Base-by-base conservation (phyloP, 2,797 vertebrate genomes). In the Australoheros facetus region DNA sequence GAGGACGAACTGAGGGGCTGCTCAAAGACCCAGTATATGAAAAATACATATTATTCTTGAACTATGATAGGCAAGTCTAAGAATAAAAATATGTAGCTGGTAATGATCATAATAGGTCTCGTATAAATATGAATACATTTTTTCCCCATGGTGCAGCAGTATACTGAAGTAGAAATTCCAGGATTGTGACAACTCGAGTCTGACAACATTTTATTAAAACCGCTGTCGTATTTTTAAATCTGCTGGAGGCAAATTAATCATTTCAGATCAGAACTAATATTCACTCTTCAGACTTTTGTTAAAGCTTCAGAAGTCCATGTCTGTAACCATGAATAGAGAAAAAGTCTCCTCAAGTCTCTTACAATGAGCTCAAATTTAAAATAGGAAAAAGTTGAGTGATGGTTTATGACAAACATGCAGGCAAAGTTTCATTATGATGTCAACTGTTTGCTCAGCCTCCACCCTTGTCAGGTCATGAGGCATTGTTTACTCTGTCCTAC, bases 401-500 rank as follows among this genome's bases (percentile, higher is more conserved):
- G 51, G 19, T 23, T 77, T 45, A 19, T 76, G 75, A 73, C 66
- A 80, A 59, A 54, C 73, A 30, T 12, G 42, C 37, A 71, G 64
- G 54, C 26, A 58, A 54, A 57, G 53, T 75, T 91, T 84, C 71
- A 79, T 78, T 70, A 74, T 85, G 82, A 84, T 77, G 83, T 89
- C 82, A 86, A 74, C 60, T 81, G 81, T 91, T 91, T 91, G 83
- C 54, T 83, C 69, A 84, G 90, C 73, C 85, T 74, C 89, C 73
- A 4, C 87, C 88, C 85, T 75, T 28, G 23, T 87, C 85, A 66
- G 54, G 48, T 84, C 88, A 83, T 64, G 71, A 89, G 75, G 72
- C 74, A 76, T 87, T 88, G 90, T 94, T 93, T 93, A 90, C 85
- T 30, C 87, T 87, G 77, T 78, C 80, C 82, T 84, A 81, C 42